Base-by-base conservation (phyloP, 2,888 invertebrate species). In the Plutella xylostella region DNA sequence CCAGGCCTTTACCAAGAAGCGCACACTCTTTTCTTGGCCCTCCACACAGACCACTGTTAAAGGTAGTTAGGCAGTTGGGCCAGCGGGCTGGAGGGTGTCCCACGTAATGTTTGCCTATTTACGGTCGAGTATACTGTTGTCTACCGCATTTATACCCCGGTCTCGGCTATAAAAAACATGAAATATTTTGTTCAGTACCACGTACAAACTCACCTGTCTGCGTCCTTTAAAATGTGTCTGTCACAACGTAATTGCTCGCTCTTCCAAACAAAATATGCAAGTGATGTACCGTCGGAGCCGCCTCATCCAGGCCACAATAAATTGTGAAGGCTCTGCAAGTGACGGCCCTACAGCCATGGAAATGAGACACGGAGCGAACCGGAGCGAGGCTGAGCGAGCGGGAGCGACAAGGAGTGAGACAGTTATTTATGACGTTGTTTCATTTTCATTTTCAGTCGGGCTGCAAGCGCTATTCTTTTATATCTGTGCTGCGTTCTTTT, bases 341-440 rank as follows among this genome's bases (percentile, higher is more conserved):
- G 43, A 30, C 41, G 39, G 44, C 46, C 22, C 21, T 21, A 38
- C 34, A 9, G 35, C n/a, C 33, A 17, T 14, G 45, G 41, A 40
- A 45, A 45, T 35, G 41, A 45, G 41, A 38, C n/a, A 38, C 45
- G 40, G 14, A 17, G 14, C n/a, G 33, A 14, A 15, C 7, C 6
- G 43, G 25, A 20, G 12, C 31, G n/a, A 15, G 11, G 34, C 30
- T 48, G 43, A 40, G 30, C 17, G 41, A 17, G 19, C 20, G 33
- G 37, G 42, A 43, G 37, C 37, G 30, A 42, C 34, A 33, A 31
- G 41, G 18, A 31, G 19, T 38, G 15, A 12, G 35, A 20, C 20
- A 21, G 41, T 44, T 47, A 47, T 47, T 47, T 47, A 45, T 47
- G 30, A 45, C 44, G 37, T 47, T 44, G 47, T 47, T 47, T 47